A percentile compares a stretch with the other conserved stretches of the same genome.
These are phyloP conservation scores for Corythucha ciliata DNA, from an alignment of 2,888 invertebrate genomes.

Conservation along the genomic window DNA sequence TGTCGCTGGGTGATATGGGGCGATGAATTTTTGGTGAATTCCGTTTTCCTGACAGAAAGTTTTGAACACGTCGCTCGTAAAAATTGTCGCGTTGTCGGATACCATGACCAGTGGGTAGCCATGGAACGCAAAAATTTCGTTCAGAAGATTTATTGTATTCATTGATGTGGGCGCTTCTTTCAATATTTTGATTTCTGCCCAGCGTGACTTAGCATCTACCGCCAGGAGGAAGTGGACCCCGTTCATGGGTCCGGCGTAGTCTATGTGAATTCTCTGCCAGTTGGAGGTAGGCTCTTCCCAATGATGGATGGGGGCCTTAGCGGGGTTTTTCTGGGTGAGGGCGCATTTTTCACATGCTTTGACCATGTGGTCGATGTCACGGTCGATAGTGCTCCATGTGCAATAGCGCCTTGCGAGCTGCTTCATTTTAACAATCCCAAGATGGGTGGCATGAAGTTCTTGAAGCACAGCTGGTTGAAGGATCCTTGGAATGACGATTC, in stretches of 20 bases:
- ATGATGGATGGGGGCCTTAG: conserved; percentile 33
- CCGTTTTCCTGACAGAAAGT: conserved; percentile 22
- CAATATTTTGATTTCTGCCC: conserved; percentile 25
- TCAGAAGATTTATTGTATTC: conserved; percentile 32
- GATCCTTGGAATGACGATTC: conserved; percentile 13
- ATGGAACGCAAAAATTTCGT: conserved; percentile 18
- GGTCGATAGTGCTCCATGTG: conserved; percentile 11
- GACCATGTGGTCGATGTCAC: conserved; percentile 20
- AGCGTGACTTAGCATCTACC: conserved; percentile 24
- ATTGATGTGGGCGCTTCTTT: conserved; percentile 26
- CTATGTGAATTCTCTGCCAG: conserved; percentile 14
- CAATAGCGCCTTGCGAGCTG: conserved; percentile 11
- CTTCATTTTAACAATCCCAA: conserved; percentile 15
- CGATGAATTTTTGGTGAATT: conserved; percentile 14
- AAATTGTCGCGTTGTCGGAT: conserved; percentile 18
- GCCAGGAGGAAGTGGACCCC: conserved; percentile 12
- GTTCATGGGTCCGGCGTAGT: conserved; percentile 16
- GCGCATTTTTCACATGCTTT: conserved; percentile 20
- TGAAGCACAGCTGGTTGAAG: conserved; percentile 27
- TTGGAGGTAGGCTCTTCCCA: conserved; percentile 35
- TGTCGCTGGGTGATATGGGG: conserved; percentile 14
- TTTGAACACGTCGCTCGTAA: conserved; percentile 23
- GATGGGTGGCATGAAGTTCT: conserved; percentile 34
- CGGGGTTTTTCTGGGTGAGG: conserved; percentile 5
- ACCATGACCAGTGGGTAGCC: conserved; percentile 31